A percentile compares a stretch with the other conserved stretches of the same genome.
Conservation (phyloP, 2,797 vertebrate genomes). For the Remorina albescens region DNA sequence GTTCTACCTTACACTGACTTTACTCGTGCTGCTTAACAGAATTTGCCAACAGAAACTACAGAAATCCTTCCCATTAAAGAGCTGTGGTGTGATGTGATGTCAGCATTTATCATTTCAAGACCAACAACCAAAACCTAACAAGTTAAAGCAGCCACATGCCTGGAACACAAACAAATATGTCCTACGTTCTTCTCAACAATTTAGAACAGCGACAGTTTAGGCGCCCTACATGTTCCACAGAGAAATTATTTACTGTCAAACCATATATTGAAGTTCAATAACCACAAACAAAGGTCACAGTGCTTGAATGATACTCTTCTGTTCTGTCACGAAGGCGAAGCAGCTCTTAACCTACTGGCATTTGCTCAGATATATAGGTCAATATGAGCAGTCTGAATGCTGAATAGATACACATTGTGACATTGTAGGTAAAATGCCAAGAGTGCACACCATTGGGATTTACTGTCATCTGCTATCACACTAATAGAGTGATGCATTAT, state of each 20-base stretch:
- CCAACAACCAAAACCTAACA: background rate
- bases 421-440: constrained; percentile 72
- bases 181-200: background rate
- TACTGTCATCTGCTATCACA: constrained; percentile 67
- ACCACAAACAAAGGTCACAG: constrained; percentile 56
- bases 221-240: background rate
- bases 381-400: constrained; percentile 67
- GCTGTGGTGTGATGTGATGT: constrained; percentile 10
- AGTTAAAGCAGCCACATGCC: background rate
- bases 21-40: background rate
- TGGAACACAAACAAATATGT: background rate
- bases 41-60: constrained; percentile 10
- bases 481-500: constrained; percentile 64
- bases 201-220: constrained; percentile 16
- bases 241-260: constrained; percentile 9
- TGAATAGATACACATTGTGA: constrained; percentile 67
- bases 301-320: constrained; percentile 36
- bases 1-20: background rate
- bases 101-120: constrained; percentile 28
- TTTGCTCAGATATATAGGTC: constrained; percentile 66
- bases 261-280: constrained; percentile 24
- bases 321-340: constrained; percentile 52
- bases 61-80: constrained; percentile 4
- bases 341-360: constrained; percentile 66
- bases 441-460: constrained; percentile 63